Conservation (phyloP, 2,797 vertebrate genomes). For the Poecilia gillii region DNA sequence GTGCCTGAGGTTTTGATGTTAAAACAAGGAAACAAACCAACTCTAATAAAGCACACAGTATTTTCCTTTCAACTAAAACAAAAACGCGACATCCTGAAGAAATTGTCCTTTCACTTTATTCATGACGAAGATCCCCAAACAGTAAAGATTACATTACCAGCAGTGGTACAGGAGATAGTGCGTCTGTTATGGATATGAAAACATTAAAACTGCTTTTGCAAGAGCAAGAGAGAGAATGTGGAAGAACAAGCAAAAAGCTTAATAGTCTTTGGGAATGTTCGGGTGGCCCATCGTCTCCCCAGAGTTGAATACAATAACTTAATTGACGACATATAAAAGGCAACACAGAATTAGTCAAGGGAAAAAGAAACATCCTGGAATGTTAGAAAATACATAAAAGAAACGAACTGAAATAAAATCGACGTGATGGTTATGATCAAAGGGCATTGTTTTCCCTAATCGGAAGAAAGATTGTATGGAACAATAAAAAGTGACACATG, state of each 20-base stretch:
- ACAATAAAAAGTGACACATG: slow-evolving; percentile 65
- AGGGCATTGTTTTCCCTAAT: neutral
- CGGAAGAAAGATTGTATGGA: slow-evolving; percentile 48
- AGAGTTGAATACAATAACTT: slow-evolving; percentile 82
- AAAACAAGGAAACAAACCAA: neutral
- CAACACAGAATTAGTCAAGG: slow-evolving; percentile 73
- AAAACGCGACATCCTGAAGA: neutral
- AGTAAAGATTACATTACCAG: slow-evolving; percentile 70
- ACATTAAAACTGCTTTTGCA: slow-evolving; percentile 62
- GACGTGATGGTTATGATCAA: slow-evolving; percentile 1
- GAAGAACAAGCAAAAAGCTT: slow-evolving; percentile 59
- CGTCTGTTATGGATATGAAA: slow-evolving; percentile 61
- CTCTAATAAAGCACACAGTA: neutral
- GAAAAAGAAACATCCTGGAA: slow-evolving; percentile 59
- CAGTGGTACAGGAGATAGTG: slow-evolving; percentile 60
- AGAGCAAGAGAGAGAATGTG: slow-evolving; percentile 55
- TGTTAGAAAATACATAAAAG: slow-evolving; percentile 36
- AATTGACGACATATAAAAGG: slow-evolving; percentile 83
- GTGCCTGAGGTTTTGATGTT: neutral
- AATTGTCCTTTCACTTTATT: slow-evolving; percentile 67
- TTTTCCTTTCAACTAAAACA: slow-evolving; percentile 15
- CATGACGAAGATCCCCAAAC: slow-evolving; percentile 62
- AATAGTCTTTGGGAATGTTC: slow-evolving; percentile 75
- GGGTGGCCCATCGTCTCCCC: slow-evolving; percentile 60
- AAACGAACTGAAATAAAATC: slow-evolving; percentile 25